These are phyloP conservation scores for Ahaetulla prasina DNA, from an alignment of 2,113 vertebrate genomes.

Conservation along the genomic window DNA sequence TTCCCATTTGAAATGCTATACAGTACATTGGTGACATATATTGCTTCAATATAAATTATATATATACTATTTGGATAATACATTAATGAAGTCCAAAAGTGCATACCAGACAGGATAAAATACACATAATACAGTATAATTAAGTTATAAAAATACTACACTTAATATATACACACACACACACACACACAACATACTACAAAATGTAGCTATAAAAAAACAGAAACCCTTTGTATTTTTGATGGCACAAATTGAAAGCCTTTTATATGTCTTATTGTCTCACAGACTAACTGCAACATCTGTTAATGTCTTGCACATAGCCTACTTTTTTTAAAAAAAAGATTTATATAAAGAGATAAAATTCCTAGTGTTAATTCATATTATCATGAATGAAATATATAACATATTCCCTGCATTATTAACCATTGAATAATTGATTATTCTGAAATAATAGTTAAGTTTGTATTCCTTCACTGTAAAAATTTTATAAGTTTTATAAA, in stretches of 20 bases:
- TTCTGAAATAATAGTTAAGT: not conserved
- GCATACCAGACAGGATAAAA: not conserved
- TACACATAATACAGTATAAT: not conserved
- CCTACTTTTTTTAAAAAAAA: not conserved
- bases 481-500: not conserved
- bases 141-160: not conserved
- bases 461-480: not conserved
- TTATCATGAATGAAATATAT: slow-evolving; percentile 10
- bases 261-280: not conserved
- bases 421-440: not conserved
- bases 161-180: not conserved
- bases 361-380: not conserved
- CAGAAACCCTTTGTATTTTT: not conserved
- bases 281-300: accelerated
- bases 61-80: not conserved
- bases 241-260: not conserved
- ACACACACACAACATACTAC: no score
- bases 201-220: not conserved
- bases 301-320: not conserved
- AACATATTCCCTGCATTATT: not conserved
- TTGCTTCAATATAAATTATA: not conserved
- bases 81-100: not conserved
- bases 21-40: not conserved
- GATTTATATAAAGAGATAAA: not conserved
- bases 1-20: not conserved